Conservation (phyloP, 1,140 invertebrate genomes). For the Metopolophium dirhodum region DNA sequence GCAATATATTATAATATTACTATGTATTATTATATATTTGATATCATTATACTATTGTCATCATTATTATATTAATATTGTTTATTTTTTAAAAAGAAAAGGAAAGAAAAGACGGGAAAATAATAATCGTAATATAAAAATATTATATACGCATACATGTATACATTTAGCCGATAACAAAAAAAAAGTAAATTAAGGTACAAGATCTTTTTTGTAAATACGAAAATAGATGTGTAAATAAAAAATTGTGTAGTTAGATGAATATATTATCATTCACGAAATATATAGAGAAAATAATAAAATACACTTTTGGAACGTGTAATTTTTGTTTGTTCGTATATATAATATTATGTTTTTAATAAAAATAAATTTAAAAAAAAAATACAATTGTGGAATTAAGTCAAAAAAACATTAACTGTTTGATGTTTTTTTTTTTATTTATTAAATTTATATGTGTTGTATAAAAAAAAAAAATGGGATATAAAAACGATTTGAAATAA, state of each 20-base stretch:
- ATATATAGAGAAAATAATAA: conserved; percentile 53
- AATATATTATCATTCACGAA: conserved; percentile 42
- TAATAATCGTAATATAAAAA: conserved; percentile 21
- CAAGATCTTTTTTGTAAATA: conserved; percentile 55
- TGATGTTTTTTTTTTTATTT: conserved; percentile 56
- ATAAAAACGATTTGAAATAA: conserved; percentile 56
- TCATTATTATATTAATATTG: background rate
- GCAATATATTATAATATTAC: background rate
- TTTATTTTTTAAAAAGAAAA: conserved; percentile 15
- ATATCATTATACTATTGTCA: background rate
- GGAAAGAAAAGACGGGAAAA: conserved; percentile 36
- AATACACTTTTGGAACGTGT: conserved; percentile 54
- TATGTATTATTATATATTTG: background rate
- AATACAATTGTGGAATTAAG: conserved; percentile 53
- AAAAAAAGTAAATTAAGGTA: conserved; percentile 41
- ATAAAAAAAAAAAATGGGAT: conserved; percentile 51
- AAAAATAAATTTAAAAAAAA: conserved; percentile 49
- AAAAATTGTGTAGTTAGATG: conserved; percentile 55
- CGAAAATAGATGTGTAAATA: conserved; percentile 56
- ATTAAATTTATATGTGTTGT: conserved; percentile 57
- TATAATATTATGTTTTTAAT: conserved; percentile 55
- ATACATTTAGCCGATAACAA: conserved; percentile 53
- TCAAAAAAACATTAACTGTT: conserved; percentile 53
- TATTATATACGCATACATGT: conserved; percentile 33
- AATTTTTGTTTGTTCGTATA: conserved; percentile 56